Evolutionary conservation across 2,888 invertebrate genomes (phyloP).

Genomic region (Melanotus villosus): DNA sequence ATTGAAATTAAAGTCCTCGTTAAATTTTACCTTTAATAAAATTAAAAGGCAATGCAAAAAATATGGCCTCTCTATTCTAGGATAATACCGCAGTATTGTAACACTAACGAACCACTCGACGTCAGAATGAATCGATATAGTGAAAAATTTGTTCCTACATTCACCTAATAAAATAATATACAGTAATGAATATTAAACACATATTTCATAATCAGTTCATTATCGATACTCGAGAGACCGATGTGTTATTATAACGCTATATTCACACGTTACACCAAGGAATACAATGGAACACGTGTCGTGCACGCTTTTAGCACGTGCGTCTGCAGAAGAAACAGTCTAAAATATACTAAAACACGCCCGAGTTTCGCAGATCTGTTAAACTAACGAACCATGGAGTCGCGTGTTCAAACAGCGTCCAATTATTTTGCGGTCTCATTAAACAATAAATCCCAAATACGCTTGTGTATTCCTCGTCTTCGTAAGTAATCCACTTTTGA

Average conservation of each 20-base stretch:
- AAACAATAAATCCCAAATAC: conserved; percentile 59
- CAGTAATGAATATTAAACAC: conserved; percentile 59
- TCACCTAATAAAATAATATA: conserved; percentile 39
- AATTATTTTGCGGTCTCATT: conserved; percentile 68
- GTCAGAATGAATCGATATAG: too few relatives aligned
- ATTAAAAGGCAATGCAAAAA: too few relatives aligned
- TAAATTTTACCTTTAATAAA: too few relatives aligned
- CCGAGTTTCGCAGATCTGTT: conserved; percentile 56
- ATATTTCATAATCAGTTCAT: conserved; percentile 58
- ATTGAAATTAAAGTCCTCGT: too few relatives aligned
- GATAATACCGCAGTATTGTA: too few relatives aligned
- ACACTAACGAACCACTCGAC: too few relatives aligned
- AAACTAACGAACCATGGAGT: conserved; percentile 65
- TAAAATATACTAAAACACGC: conserved; percentile 60
- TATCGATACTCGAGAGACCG: conserved; percentile 49
- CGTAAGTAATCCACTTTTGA: conserved; percentile 44
- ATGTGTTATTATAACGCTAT: conserved; percentile 60
- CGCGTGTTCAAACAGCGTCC: conserved; percentile 66
- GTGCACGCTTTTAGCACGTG: conserved; percentile 54
- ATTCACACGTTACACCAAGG: conserved; percentile 54
- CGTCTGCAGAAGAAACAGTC: conserved; percentile 55
- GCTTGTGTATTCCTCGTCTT: conserved; percentile 36
- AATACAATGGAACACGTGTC: conserved; percentile 56
- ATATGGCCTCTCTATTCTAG: too few relatives aligned
- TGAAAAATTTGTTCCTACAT: too few relatives aligned